phyloP scores from a whole-genome alignment of 2,113 vertebrate species.

The Xyliphius kryptos region DNA sequence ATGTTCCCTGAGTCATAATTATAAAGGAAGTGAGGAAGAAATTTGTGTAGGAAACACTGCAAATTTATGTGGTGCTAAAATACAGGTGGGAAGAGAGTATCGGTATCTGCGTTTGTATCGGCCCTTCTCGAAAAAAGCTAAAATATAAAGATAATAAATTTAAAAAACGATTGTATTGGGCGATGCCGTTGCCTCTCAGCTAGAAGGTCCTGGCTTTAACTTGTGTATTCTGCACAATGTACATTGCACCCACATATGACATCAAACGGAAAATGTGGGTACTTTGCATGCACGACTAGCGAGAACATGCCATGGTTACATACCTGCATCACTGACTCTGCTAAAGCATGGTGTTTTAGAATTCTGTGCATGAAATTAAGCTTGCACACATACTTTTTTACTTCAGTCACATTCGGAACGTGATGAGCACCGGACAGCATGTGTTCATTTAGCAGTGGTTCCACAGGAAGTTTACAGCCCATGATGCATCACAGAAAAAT shows the following conservation, averaged over 20 bases:
- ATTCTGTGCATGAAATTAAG: neutral
- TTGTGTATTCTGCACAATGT: no score
- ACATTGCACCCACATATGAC: no score
- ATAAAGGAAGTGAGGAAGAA: neutral
- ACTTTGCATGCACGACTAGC: no score
- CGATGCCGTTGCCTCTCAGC: no score
- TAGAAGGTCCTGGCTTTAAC: no score
- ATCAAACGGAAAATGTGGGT: no score
- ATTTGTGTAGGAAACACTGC: neutral
- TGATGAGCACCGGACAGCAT: neutral
- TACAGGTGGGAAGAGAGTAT: neutral
- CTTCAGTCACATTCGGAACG: neutral
- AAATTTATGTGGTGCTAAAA: neutral
- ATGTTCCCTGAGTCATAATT: neutral
- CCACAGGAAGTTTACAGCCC: constrained; percentile 1
- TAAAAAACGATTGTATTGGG: no score
- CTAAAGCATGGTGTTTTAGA: neutral
- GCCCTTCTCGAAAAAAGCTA: no score
- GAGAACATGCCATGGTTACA: no score
- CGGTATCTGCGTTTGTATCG: neutral
- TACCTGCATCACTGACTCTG: no score
- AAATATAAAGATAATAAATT: no score
- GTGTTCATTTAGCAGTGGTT: neutral
- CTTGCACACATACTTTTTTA: neutral
- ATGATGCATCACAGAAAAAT: constrained; percentile 21